These are phyloP conservation scores for Alentia gelatinosa DNA, from an alignment of 2,888 invertebrate genomes.

Conservation along the genomic window DNA sequence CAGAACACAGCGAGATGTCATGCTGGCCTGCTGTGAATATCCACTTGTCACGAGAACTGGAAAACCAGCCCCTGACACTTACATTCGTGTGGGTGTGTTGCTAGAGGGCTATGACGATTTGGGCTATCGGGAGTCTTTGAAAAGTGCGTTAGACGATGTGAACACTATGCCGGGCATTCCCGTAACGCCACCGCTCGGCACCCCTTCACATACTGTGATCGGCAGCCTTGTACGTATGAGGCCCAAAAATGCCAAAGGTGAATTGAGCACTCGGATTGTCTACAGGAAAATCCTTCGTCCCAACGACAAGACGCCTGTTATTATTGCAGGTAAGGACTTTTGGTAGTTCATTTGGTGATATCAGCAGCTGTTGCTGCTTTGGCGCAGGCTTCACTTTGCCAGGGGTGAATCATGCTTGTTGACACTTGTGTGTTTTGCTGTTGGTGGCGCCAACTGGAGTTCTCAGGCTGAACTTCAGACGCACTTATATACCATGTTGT, in stretches of 20 bases:
- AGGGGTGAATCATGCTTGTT: not conserved
- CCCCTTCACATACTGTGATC: not conserved
- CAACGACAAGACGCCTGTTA: not conserved
- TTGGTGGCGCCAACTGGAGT: not conserved
- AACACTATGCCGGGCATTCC: not conserved
- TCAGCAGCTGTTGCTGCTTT: not conserved
- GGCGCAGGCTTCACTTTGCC: not conserved
- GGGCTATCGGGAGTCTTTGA: not conserved
- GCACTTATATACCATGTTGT: no score
- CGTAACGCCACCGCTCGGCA: not conserved
- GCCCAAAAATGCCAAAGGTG: not conserved
- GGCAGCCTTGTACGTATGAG: not conserved
- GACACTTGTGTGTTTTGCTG: not conserved
- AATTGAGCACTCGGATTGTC: not conserved
- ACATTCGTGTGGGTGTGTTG: not conserved
- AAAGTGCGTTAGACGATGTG: not conserved
- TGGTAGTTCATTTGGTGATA: not conserved
- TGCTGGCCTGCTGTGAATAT: conserved; percentile 35
- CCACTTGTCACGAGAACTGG: conserved; percentile 28
- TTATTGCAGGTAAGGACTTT: no score
- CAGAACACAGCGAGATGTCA: conserved; percentile 25
- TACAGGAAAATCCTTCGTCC: not conserved
- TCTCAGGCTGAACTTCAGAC: no score
- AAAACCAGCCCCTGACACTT: conserved; percentile 4
- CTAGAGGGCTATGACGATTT: not conserved